Base-by-base conservation (phyloP, 2,113 vertebrate species). In the Mesoclemmys tuberculata region DNA sequence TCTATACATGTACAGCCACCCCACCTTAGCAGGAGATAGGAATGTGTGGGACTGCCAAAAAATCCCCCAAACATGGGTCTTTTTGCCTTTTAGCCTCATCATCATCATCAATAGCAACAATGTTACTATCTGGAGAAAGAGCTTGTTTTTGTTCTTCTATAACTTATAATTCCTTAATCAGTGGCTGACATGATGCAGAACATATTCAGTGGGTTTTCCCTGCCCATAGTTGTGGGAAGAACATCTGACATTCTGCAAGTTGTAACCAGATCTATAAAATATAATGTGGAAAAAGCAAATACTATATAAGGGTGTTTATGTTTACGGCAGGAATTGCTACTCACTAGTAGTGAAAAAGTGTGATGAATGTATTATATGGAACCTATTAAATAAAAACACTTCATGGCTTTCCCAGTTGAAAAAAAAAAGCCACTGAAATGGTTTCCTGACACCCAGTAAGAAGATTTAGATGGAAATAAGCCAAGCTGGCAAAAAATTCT, bases 331-430 rank as follows among this genome's bases (percentile, higher is more conserved):
- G 35, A 75, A 48, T 54, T 26, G 2, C 48, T 95, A 1, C 5
- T 81, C 19, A n/a, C 9, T 88, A 54, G 14, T 5, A 6, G 31
- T 6, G 74, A 12, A 85, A 83, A 71, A 24, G 5, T 5, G 2
- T 80, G 88, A 80, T n/a, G 54, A 2, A 24, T 4, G 8, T 49
- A 2, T 46, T 56, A 80, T 88, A 74, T 38, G 16, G 4, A 82
- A 75, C 1, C 2, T 24, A 24, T 3, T 14, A 78, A 10, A 86
- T 71, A 82, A 80, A 89, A 95, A 38, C 10, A 18, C 14, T 22
- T 10, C 6, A 1, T 87, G n/a, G 0, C 1, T 90, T 4, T 3
- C n/a, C 3, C 44, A 2, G 21, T 64, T 35, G 26, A 74, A 82
- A 90, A 7, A n/a, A 44, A 41, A 2, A 44, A n/a, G 2, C 14